A percentile compares a stretch with the other conserved stretches of the same genome.
Evolutionary conservation across 2,797 vertebrate genomes (phyloP).

Genomic region (Morus bassanus): DNA sequence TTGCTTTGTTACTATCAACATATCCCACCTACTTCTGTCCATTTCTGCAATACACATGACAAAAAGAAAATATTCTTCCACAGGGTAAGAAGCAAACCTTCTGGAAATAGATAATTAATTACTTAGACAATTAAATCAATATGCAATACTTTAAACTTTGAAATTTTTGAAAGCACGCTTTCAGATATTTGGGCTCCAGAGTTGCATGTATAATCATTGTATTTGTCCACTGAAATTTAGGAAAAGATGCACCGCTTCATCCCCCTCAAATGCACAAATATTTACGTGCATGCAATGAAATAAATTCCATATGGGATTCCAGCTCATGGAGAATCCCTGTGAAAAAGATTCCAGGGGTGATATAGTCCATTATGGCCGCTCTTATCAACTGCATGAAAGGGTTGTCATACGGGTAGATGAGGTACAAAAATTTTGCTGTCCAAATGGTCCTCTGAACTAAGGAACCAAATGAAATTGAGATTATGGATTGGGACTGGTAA

Average conservation of each 20-base stretch:
- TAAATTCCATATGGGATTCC: neutral
- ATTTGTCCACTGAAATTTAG: neutral
- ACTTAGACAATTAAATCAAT: neutral
- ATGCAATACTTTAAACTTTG: neutral
- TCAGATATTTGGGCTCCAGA: neutral
- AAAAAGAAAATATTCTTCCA: neutral
- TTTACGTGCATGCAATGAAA: neutral
- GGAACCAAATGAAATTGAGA: neutral
- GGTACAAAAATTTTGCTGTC: neutral
- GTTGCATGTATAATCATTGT: too few species aligned
- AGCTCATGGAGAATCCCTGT: neutral
- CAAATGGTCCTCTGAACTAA: neutral
- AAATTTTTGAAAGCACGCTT: neutral
- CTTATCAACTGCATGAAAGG: accelerated
- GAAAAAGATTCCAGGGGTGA: neutral
- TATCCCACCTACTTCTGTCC: neutral
- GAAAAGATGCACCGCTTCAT: neutral
- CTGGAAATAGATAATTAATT: neutral
- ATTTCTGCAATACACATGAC: neutral
- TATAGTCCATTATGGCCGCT: neutral
- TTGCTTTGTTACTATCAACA: neutral
- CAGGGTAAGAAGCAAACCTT: neutral
- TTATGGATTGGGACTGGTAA: neutral
- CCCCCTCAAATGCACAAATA: neutral
- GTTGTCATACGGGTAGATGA: neutral